phyloP scores from a whole-genome alignment of 1,140 invertebrate genomes.

The Zaprionus ornatus region DNA sequence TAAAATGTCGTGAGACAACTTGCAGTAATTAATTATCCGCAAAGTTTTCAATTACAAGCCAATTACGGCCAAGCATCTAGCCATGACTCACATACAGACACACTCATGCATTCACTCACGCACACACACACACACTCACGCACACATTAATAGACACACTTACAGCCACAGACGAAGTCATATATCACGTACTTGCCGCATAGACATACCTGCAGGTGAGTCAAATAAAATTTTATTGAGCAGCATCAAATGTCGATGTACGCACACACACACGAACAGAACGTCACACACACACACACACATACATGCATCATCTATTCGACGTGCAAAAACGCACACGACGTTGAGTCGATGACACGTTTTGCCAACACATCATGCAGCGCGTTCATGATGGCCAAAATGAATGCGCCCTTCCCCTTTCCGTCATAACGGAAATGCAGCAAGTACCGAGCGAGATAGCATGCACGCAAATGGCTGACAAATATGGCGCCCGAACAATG shows the following conservation, averaged over 20 bases:
- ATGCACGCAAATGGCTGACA: conserved; percentile 53
- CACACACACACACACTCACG: conserved; percentile 2
- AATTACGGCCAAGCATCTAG: conserved; percentile 62
- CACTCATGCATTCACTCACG: neutral
- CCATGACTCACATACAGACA: conserved; percentile 14
- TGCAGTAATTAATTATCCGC: conserved; percentile 76
- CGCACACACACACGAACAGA: neutral
- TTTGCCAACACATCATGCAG: conserved; percentile 73
- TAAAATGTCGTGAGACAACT: conserved; percentile 75
- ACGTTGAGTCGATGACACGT: conserved; percentile 60
- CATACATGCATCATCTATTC: neutral
- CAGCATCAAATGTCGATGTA: conserved; percentile 22
- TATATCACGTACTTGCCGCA: conserved; percentile 17
- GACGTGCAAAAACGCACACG: conserved; percentile 7
- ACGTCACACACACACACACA: neutral
- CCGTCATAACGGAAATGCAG: conserved; percentile 66
- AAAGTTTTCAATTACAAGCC: conserved; percentile 78
- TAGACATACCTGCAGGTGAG: neutral
- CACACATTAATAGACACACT: neutral
- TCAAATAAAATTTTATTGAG: conserved; percentile 67
- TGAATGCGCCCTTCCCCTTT: conserved; percentile 54
- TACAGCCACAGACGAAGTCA: conserved; percentile 5
- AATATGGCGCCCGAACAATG: conserved; percentile 57
- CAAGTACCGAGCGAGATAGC: conserved; percentile 8
- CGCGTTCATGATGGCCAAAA: conserved; percentile 55